Base-by-base conservation (phyloP, 2,113 vertebrate genomes). In the Cranoglanis bouderius region DNA sequence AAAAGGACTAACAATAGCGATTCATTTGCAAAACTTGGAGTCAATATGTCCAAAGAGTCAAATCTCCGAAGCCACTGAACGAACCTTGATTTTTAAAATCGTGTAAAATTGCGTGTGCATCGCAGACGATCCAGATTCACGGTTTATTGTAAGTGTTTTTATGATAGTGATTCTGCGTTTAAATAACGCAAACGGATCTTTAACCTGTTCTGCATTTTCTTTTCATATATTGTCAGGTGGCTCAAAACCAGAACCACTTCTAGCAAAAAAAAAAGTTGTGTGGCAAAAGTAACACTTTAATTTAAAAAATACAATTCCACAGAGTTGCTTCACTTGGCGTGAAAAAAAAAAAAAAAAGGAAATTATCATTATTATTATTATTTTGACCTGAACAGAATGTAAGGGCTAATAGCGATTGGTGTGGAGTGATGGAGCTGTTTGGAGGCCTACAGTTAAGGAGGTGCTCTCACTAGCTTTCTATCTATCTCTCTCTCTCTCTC, bases 401-500 rank as follows among this genome's bases (percentile, higher is more conserved):
- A 35, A 32, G 43, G 9, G 84, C 84, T 35, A 53, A 85, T 0
- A 55, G 67, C 2, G 38, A 61, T 4, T 74, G 18, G 10, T 38
- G 40, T 81, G 35, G 49, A 67, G 57, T 24, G n/a, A 65, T 24
- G 43, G 78, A 80, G 85, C 88, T 88, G 88, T 85, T 85, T 81
- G 86, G 70, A 91, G 87, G 38, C 82, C 90, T 86, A 87, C 86
- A 90, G 84, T 85, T 57, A 75, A 84, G 84, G 72, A 84, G 57
- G 24, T 26, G n/a, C 82, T 43, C 38, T 81, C 21, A 61, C 57
- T 67, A 65, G 90, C 94, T 59, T 40, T 70, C 82, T 90, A 90
- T 92, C 91, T 93, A 91, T 77, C 92, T 95, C 78, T 88, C 57
- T 72, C 53, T 88, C 78, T 29, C 77, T 93, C 92, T 72, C 93